Base-by-base conservation (phyloP, 2,888 invertebrate species). In the Coelinius sp. region DNA sequence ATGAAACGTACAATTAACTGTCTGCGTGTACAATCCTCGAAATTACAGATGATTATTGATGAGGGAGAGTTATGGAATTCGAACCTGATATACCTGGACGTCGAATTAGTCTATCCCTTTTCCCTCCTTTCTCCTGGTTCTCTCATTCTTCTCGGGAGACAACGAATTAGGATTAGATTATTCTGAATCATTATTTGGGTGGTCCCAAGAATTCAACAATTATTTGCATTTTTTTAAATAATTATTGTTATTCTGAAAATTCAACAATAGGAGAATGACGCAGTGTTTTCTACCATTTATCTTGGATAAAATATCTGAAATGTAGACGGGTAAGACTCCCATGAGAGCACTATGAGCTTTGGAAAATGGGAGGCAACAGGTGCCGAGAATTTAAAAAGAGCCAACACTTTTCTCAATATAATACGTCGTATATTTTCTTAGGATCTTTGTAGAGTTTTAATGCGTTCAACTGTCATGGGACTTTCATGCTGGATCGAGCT, bases 21-120 rank as follows among this genome's bases (percentile, higher is more conserved):
- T 46, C 46, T 63, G 12, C 20, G 27, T 63, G 59, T 44, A 68
- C 62, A 59, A 68, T 46, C 22, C 20, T 62, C 62, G 14, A 68
- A 68, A 62, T 68, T 68, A 68, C 68, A 68, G 24, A 68, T 68
- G 59, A 59, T 63, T 63, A 63, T 63, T 24, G 63, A 63, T 63
- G 24, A n/a, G n/a, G 24, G 41, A 38, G 38, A 41, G 41, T 62
- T 25, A 68, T 68, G 59, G 53, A 56, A 68, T 67, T 53, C 31
- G n/a, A 17, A n/a, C 59, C 53, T 56, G 62, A 68, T 46, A 41
- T 68, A 68, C 68, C 68, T 68, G 68, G 62, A 68, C 44, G 68
- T 68, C 46, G 46, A 68, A 62, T 62, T 68, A 68, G 68, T 59
- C 59, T 25, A 68, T 25, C 38, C 14, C 10, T 27, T 38, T n/a